Base-by-base conservation (phyloP, 2,888 invertebrate genomes). In the Mesorhabditis belari region DNA sequence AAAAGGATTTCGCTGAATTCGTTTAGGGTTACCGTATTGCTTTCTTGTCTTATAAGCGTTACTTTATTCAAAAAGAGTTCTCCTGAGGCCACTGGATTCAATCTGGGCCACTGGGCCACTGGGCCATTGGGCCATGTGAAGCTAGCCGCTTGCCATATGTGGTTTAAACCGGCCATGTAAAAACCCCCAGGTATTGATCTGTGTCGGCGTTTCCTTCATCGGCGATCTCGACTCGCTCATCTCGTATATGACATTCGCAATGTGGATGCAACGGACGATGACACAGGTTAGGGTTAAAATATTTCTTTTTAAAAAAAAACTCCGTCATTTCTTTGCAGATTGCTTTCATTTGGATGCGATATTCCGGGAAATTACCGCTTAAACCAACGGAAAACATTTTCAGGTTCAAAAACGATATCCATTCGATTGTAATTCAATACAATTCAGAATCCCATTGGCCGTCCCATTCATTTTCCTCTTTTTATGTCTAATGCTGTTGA, bases 181-280 rank as follows among this genome's bases (percentile, higher is more conserved):
- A 28, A 5, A 25, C 12, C 49, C 66, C 35, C 61, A 77, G 75
- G 54, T 71, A 9, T 26, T 70, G 6, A 63, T 77, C 9, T 67
- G 71, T 1, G 69, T 76, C 24, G 64, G 65, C 23, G 59, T 77
- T 2, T 68, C 71, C 3, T 77, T 77, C 58, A 65, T 77, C 19
- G 75, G 77, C 24, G 67, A 76, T 44, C 61, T 77, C 12, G 76
- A 77, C 53, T 64, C 73, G 23, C 66, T 77, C 23, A 75, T 77
- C 58, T 69, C 67, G 27, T 77, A 77, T 61, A 74, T 76, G 74
- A 70, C 72, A 5, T 77, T 72, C 54, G 74, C 77, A 0, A 57
- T 75, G 9, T 73, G 74, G 70, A 60, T 74, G 44, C 74, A 77
- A 53, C 60, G 76, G 50, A 64, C 68, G 5, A 64, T 66, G 54